Evolutionary conservation across 2,113 vertebrate genomes (phyloP).

Genomic region (Rhea pennata): DNA sequence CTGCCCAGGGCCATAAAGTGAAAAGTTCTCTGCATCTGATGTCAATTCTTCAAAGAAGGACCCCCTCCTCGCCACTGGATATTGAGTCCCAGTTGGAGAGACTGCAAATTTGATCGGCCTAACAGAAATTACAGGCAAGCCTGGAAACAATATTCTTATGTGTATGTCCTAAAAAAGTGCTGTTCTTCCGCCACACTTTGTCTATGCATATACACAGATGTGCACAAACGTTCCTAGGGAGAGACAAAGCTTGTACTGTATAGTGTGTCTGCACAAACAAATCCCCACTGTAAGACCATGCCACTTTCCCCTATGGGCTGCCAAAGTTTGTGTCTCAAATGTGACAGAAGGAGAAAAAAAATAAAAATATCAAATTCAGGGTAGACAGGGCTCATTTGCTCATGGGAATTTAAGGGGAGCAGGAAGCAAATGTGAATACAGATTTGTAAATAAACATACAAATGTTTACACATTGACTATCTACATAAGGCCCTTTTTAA

Average conservation of each 20-base stretch:
- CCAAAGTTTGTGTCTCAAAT: neutral
- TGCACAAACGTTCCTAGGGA: neutral
- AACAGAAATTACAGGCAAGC: slow-evolving; percentile 50
- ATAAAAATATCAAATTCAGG: neutral
- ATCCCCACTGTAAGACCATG: neutral
- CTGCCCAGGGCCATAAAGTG: slow-evolving; percentile 69
- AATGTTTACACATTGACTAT: no score
- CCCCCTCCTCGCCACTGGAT: slow-evolving; percentile 55
- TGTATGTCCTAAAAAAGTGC: slow-evolving; percentile 32
- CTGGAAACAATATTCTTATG: slow-evolving; percentile 72
- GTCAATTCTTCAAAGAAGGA: slow-evolving; percentile 72
- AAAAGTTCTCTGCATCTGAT: slow-evolving; percentile 74
- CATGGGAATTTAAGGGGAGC: neutral
- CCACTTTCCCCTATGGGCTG: accelerated
- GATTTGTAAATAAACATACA: neutral
- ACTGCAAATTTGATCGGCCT: slow-evolving; percentile 63
- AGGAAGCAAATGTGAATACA: neutral
- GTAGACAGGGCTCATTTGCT: neutral
- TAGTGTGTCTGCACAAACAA: neutral
- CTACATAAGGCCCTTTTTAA: neutral
- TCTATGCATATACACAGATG: accelerated
- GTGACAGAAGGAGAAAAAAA: neutral
- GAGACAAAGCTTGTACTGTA: neutral
- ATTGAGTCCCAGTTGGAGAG: slow-evolving; percentile 64
- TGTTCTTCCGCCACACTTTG: neutral